phyloP scores from a whole-genome alignment of 2,797 vertebrate species.

The Cynopterus sphinx region DNA sequence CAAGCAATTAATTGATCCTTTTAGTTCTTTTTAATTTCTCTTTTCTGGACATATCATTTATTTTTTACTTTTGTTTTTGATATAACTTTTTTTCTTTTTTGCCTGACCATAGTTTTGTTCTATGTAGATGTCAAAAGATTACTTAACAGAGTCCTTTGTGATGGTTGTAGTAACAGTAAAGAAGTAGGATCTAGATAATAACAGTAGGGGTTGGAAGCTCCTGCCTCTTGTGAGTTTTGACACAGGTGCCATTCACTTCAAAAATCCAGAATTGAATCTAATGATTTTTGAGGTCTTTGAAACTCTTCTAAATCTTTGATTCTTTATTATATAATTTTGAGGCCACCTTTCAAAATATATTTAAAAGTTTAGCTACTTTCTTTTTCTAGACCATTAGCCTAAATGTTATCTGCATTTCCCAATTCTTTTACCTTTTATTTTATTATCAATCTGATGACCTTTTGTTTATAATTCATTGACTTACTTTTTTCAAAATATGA shows the following conservation, averaged over 20 bases:
- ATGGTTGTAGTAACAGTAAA: too few species aligned
- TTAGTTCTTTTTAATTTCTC: neutral
- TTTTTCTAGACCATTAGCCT: neutral
- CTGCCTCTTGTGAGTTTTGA: neutral
- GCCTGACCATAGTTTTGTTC: neutral
- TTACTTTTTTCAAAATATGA: neutral
- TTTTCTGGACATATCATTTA: neutral
- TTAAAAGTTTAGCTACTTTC: neutral
- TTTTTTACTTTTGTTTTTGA: neutral
- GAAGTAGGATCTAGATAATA: neutral
- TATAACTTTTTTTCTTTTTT: neutral
- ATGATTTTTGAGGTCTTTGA: neutral
- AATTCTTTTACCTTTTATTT: neutral
- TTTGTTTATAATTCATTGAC: neutral
- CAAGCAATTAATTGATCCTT: neutral
- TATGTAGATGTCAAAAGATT: neutral
- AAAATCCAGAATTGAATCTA: neutral
- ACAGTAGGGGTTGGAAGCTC: too few species aligned
- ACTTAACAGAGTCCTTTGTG: neutral
- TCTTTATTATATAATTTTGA: neutral
- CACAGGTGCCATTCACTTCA: neutral
- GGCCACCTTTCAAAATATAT: neutral
- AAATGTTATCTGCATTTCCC: neutral
- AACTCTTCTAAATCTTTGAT: neutral
- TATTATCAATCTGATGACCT: neutral